A percentile compares a stretch with the other conserved stretches of the same genome.
Evolutionary conservation across 1,140 invertebrate genomes (phyloP).

Genomic region (Diorhabda carinulata): DNA sequence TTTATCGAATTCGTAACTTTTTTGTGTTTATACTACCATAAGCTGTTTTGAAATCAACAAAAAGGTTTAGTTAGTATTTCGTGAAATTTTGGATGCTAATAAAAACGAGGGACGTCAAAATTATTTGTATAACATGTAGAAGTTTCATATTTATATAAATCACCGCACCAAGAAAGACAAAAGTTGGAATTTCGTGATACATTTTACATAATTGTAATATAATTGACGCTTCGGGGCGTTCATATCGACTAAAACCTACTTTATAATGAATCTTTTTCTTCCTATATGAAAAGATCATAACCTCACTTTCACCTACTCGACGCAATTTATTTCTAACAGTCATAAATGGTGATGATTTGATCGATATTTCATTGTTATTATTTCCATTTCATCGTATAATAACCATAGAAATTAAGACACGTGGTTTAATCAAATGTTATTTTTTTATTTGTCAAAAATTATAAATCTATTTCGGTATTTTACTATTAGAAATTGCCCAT

Average conservation of each 20-base stretch:
- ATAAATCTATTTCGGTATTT: too few species aligned
- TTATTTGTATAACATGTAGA: too few species aligned
- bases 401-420: too few species aligned
- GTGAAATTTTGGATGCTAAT: too few species aligned
- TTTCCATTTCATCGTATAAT: neutral
- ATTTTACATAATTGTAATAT: constrained; percentile 3
- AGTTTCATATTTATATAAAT: neutral
- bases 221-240: neutral
- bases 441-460: too few species aligned
- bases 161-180: neutral
- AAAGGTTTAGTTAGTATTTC: too few species aligned
- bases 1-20: too few species aligned
- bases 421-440: too few species aligned
- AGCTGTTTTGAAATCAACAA: too few species aligned
- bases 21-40: too few species aligned
- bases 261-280: neutral
- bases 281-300: neutral
- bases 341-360: neutral
- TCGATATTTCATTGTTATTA: neutral
- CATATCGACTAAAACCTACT: constrained; percentile 2
- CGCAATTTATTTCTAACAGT: neutral
- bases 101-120: too few species aligned
- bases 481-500: too few species aligned
- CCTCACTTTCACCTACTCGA: neutral
- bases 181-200: neutral